Evolutionary conservation across 2,888 invertebrate species (phyloP), one percentile per base, ranked within the genome.

Genomic region (Andrena camellia): DNA sequence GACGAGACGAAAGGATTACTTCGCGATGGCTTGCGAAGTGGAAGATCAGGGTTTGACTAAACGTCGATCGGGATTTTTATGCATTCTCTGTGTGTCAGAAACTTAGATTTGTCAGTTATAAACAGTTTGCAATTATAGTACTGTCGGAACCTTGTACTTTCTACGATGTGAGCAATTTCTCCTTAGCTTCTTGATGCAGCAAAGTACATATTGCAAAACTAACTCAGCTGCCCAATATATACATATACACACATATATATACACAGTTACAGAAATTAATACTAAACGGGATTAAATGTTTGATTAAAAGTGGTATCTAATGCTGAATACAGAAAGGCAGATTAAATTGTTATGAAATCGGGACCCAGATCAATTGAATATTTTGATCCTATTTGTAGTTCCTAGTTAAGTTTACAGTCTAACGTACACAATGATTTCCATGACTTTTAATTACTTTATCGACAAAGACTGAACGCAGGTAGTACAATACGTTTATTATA

Each of bases 381-480:
- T 79, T 88, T 84, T 83, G 78, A 86, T 90, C 88, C 88, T 89
- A 86, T 86, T 89, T 88, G 87, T 89, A 91, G 91, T 92, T 92
- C 90, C 90, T 91, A 90, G 83, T 88, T 91, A 84, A 83, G 86
- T 86, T 86, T 78, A 62, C 67, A 83, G 59, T 79, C 63, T 54
- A 54, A 73, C 20, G 59, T 81, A 78, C 63, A 72, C 79, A 75
- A 78, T 83, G 59, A 85, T 88, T 84, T 88, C 81, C 84, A 84
- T 85, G 78, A 86, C 82, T 73, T 88, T 84, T 85, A 87, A 88
- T 90, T 91, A 87, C 88, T 91, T 91, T 90, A 90, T 89, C 87
- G 86, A 90, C 90, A 90, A 93, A 93, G 93, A 93, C 93, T 93
- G 93, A 93, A 92, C 88, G 90, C 89, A 81, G 87, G 88, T 90